Evolutionary conservation across 2,888 invertebrate genomes (phyloP).

Genomic region (Cephus spinipes): DNA sequence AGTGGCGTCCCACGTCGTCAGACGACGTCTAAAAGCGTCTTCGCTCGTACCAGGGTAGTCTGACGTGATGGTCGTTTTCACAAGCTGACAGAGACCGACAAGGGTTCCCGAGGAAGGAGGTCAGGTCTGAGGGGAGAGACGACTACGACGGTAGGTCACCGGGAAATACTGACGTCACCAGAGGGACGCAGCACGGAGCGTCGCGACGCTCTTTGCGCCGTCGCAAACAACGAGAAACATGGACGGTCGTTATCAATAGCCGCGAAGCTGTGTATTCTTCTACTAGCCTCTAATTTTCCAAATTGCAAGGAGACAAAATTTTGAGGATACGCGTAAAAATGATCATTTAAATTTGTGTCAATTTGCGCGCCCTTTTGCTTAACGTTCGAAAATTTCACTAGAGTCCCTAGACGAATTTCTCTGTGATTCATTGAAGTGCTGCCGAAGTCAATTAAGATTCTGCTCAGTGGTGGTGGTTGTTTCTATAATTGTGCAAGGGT

Average conservation of each 20-base stretch:
- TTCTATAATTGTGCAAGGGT: neutral
- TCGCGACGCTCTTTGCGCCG: slow-evolving; percentile 24
- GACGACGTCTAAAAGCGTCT: neutral
- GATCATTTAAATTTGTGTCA: neutral
- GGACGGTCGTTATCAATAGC: slow-evolving; percentile 42
- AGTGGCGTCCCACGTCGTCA: neutral
- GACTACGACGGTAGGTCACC: neutral
- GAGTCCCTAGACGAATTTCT: neutral
- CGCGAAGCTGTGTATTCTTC: neutral
- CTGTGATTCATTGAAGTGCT: neutral
- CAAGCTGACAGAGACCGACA: neutral
- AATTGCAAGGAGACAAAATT: neutral
- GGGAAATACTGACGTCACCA: slow-evolving; percentile 1
- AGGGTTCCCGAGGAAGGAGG: neutral
- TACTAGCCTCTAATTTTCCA: neutral
- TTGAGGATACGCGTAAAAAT: neutral
- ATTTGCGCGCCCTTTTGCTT: neutral
- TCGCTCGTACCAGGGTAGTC: neutral
- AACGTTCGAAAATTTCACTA: neutral
- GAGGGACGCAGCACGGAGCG: neutral
- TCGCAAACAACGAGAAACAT: slow-evolving; percentile 40
- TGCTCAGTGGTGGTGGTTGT: neutral
- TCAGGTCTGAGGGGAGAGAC: neutral
- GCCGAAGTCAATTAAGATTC: neutral
- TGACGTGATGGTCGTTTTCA: neutral